Evolutionary conservation across 37 sponge, comb jelly and placozoan genomes (phyloP), one percentile per base, ranked within the genome.

Genomic region (Tethya wilhelma): DNA sequence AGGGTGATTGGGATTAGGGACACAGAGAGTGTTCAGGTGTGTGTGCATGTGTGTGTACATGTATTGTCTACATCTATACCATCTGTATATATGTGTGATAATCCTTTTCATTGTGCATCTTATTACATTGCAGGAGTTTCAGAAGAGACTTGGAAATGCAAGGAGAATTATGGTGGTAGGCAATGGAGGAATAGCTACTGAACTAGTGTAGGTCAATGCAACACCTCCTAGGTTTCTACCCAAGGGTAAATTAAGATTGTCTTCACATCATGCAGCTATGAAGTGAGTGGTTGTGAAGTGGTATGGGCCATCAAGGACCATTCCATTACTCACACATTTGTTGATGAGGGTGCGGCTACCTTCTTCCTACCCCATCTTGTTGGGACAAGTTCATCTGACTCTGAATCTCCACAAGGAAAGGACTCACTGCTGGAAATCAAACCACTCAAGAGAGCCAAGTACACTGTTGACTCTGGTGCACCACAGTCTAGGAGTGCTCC

Each of bases 181-280:
- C 25, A 98, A 98, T 77, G 99, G 99, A 43, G 99, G 99, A 12
- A 98, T 98, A 56, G 99, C 99, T 17, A 91, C 87, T 37, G 99
- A 98, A 66, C 71, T 98, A 39, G 99, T 95, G 92, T 98, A 44
- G 75, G 98, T 83, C 5, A 30, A 2, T 14, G 14, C 53, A 49
- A 14, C 14, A 9, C 14, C 53, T 49, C 53, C 14, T 14, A 49
- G 53, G 14, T 49, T 49, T 49, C 53, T 19, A 9, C 9, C 14
- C 9, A 49, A 14, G 9, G 14, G 53, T 14, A 49, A 49, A 19
- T 49, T 14, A 49, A 19, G 14, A 49, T 14, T 49, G 53, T 14
- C 9, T 49, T 9, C 53, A 4, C 36, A 55, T 11, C 31, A 19
- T 66, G 2, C 43, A 96, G 96, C 30, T 90, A 95, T 68, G 93